Base-by-base conservation (phyloP, 2,888 invertebrate species). In the Margaritifera margaritifera region DNA sequence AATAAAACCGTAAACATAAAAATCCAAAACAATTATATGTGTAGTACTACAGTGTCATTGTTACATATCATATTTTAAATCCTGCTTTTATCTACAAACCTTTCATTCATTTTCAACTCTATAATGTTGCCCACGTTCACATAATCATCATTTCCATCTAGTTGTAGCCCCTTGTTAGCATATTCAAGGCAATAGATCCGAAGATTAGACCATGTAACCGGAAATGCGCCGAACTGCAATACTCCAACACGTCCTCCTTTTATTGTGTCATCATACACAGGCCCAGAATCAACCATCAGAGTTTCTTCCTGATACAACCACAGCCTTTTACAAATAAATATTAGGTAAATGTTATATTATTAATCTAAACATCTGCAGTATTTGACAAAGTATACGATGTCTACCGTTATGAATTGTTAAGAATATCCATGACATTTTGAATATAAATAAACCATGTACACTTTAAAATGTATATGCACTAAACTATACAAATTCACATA, bases 161-260 rank as follows among this genome's bases (percentile, higher is more conserved):
- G 72, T 19, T 71, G 70, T 19, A 86, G 68, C 6, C 83, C 86
- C 60, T 82, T 69, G 72, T 86, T 86, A 6, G 68, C 64, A 62
- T 77, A 74, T 19, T 75, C 75, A 6, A 77, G 72, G 69, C 86
- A 85, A 42, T 74, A 58, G 20, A 66, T 77, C 42, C 62, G 62
- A 20, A 86, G 74, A 62, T 84, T 68, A 8, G 86, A 83, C 83
- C 83, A 87, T 19, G 79, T 78, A 2, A 75, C 72, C 3, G 74
- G 77, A 11, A 77, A 72, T 67, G 83, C 84, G 20, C 79, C 78
- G 68, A 80, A 83, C 59, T 79, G 79, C 61, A 84, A 79, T 51
- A 86, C 79, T 0, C 86, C 86, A 0, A 83, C 63, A 25, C 85
- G 75, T 8, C 86, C 86, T 6, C 86, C 86, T 19, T 79, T 64